Evolutionary conservation across 2,113 vertebrate genomes (phyloP).

Genomic region (Aplodontia rufa): DNA sequence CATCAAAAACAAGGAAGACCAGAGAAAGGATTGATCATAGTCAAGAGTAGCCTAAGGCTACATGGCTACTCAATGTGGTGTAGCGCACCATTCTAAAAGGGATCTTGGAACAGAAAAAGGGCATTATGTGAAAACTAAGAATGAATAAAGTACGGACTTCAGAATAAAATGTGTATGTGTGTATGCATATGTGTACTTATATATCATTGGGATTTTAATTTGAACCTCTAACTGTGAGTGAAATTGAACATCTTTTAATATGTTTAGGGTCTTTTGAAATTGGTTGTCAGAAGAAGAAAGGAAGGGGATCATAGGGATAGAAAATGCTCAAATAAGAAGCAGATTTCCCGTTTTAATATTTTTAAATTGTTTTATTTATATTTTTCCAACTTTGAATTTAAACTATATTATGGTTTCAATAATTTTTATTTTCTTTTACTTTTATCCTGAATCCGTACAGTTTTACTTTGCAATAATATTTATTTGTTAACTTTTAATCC

Average conservation of each 20-base stretch:
- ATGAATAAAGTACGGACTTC: neutral
- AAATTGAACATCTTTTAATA: neutral
- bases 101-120: neutral
- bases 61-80: neutral
- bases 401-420: neutral
- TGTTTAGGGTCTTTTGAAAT: neutral
- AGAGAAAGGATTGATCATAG: neutral
- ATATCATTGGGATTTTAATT: neutral
- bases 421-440: neutral
- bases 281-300: neutral
- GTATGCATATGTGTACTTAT: neutral
- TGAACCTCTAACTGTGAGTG: neutral
- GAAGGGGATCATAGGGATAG: neutral
- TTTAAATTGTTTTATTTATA: neutral
- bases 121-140: neutral
- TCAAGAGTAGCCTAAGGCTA: neutral
- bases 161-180: neutral
- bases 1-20: no score
- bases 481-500: neutral
- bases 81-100: neutral
- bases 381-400: neutral
- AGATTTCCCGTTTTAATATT: neutral
- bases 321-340: neutral
- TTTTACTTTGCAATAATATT: neutral
- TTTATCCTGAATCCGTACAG: neutral